Evolutionary conservation across 2,113 vertebrate genomes (phyloP).

Genomic region (Anguilla rostrata): DNA sequence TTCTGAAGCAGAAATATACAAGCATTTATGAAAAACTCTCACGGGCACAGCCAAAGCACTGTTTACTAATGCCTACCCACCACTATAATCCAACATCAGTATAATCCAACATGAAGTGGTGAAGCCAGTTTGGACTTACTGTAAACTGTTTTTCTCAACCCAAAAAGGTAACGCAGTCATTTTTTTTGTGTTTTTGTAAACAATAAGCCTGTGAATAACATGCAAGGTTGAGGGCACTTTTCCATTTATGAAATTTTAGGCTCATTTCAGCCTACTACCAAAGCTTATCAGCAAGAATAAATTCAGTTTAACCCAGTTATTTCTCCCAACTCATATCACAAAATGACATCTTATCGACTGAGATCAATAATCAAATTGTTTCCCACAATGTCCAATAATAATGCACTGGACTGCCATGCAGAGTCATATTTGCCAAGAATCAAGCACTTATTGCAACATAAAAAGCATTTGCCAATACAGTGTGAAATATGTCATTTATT

Average conservation of each 20-base stretch:
- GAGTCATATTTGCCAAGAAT: conserved; percentile 3
- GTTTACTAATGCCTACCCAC: background rate
- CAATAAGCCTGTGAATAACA: background rate
- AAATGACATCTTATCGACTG: background rate
- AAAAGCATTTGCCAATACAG: background rate
- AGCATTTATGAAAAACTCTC: background rate
- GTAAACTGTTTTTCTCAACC: background rate
- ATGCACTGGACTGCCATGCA: background rate
- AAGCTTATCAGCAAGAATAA: background rate
- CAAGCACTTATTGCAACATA: background rate
- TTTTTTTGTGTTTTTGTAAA: background rate
- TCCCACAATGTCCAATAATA: background rate
- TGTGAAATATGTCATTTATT: conserved; percentile 7
- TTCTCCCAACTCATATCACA: background rate
- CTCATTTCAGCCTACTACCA: background rate
- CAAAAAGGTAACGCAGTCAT: background rate
- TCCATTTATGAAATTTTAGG: background rate
- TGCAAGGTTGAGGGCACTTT: background rate
- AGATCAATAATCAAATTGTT: background rate
- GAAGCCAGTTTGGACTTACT: background rate
- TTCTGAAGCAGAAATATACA: too few relatives aligned
- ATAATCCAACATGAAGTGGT: background rate
- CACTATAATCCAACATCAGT: background rate
- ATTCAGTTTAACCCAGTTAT: background rate
- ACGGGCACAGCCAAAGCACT: background rate